Base-by-base conservation (phyloP, 1,140 invertebrate species). In the Atta cephalotes region DNA sequence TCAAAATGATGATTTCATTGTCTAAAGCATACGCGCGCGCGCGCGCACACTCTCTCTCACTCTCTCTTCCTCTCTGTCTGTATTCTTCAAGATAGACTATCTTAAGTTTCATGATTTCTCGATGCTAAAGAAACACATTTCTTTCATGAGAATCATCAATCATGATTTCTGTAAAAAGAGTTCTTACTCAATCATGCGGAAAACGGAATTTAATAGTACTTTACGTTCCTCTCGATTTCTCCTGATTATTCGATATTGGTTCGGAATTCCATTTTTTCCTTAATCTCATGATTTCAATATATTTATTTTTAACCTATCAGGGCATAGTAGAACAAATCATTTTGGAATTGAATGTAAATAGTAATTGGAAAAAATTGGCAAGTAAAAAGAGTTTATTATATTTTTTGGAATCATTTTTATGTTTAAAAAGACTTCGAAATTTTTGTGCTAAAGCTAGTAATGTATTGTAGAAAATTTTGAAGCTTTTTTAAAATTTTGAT, bases 1-100 rank as follows among this genome's bases (percentile, higher is more conserved):
- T 71, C 51, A 16, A 81, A 81, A 81, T 81, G 35, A 81, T 81
- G 21, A 81, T 81, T 81, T 81, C 45, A 81, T 81, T 65, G 5
- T 45, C 21, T 0, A 45, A 45, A 81, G 14, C 39, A 45, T 9
- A 45, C 9, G 9, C 39, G 9, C 39, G 9, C 3, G 0, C 25
- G 25, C 25, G 25, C 21, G n/a, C n/a, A 0, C 25, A 16, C 14
- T 51, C 49, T 51, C 14, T 51, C 2, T 45, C 39, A 10, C 16
- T 49, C n/a, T 25, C 14, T 51, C 39, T 66, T 6, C 14, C 28
- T 25, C n/a, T 35, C 7, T 39, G 35, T 45, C 39, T 45, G 7
- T 10, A 45, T 80, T 28, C n/a, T 31, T 68, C 7, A 25, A 68
- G 21, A 18, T 21, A 39, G 35, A 2, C 51, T 45, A 25, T 2